These are phyloP conservation scores for Chromobotia macracanthus DNA, from an alignment of 2,797 vertebrate genomes.

Conservation along the genomic window DNA sequence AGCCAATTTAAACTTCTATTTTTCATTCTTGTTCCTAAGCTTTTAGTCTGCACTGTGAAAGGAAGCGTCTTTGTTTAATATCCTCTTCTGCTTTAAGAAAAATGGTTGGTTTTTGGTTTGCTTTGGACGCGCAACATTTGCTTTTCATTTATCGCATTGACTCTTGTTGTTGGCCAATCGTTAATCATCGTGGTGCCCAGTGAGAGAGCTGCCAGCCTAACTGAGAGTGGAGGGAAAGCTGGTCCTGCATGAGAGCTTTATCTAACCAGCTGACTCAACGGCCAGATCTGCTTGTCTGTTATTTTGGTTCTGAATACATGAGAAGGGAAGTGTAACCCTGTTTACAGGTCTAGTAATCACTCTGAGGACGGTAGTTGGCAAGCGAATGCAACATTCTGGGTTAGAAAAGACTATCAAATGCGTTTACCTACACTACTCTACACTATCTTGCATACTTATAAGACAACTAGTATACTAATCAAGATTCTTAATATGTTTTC, in stretches of 20 bases:
- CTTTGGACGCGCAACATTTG: slow-evolving; percentile 59
- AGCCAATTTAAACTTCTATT: slow-evolving; percentile 72
- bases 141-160: slow-evolving; percentile 59
- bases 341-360: slow-evolving; percentile 48
- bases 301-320: slow-evolving; percentile 41
- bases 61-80: slow-evolving; percentile 52
- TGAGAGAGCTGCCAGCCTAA: slow-evolving; percentile 58
- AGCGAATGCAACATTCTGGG: slow-evolving; percentile 44
- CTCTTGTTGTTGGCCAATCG: slow-evolving; percentile 60
- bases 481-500: too few relatives aligned
- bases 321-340: slow-evolving; percentile 48
- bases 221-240: slow-evolving; percentile 51
- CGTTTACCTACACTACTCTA: too few relatives aligned
- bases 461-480: too few relatives aligned
- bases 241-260: slow-evolving; percentile 57
- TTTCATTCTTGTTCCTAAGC: slow-evolving; percentile 21
- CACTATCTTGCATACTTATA: too few relatives aligned
- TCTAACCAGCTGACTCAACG: slow-evolving; percentile 40
- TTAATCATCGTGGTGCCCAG: slow-evolving; percentile 60
- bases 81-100: slow-evolving; percentile 58
- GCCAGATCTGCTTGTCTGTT: slow-evolving; percentile 39
- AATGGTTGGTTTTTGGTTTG: slow-evolving; percentile 59
- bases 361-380: slow-evolving; percentile 50
- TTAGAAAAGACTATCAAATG: slow-evolving; percentile 38
- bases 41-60: slow-evolving; percentile 8